A percentile compares a stretch with the other conserved stretches of the same genome.
phyloP scores from a whole-genome alignment of 2,797 vertebrate genomes.

The Cyclura pinguis region DNA sequence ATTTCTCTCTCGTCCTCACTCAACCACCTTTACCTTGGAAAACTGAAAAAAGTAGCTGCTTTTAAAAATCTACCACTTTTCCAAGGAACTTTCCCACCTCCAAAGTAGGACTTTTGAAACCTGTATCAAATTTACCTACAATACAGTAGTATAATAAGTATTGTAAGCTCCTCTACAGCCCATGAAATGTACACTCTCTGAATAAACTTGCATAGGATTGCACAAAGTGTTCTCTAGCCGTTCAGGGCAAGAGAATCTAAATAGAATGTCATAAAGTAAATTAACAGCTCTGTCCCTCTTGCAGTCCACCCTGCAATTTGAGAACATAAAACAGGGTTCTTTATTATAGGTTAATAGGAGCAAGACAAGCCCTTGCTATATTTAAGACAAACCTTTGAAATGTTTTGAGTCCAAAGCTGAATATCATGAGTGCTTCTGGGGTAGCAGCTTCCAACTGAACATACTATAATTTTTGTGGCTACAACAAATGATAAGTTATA shows the following conservation, averaged over 20 bases:
- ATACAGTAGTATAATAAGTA: too few species aligned
- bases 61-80: not conserved
- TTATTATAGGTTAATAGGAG: constrained; percentile 63
- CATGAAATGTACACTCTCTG: not conserved
- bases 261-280: constrained; percentile 54
- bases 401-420: constrained; percentile 54
- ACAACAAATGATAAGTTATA: constrained; percentile 60
- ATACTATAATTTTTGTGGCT: constrained; percentile 58
- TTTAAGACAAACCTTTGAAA: constrained; percentile 60
- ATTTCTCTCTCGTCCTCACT: too few species aligned
- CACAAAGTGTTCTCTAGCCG: not conserved
- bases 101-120: too few species aligned
- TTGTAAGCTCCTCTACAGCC: not conserved
- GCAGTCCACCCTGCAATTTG: constrained; percentile 46
- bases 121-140: not conserved
- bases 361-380: constrained; percentile 48
- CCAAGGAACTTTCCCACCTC: too few species aligned
- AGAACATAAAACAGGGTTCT: constrained; percentile 43
- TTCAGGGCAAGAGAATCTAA: constrained; percentile 36
- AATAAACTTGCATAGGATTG: not conserved
- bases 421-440: constrained; percentile 29
- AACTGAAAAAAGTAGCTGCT: not conserved
- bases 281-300: constrained; percentile 38
- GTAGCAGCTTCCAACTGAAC: constrained; percentile 43
- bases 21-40: too few species aligned